phyloP scores from a whole-genome alignment of 2,797 vertebrate genomes.

The Aphelocoma californica region DNA sequence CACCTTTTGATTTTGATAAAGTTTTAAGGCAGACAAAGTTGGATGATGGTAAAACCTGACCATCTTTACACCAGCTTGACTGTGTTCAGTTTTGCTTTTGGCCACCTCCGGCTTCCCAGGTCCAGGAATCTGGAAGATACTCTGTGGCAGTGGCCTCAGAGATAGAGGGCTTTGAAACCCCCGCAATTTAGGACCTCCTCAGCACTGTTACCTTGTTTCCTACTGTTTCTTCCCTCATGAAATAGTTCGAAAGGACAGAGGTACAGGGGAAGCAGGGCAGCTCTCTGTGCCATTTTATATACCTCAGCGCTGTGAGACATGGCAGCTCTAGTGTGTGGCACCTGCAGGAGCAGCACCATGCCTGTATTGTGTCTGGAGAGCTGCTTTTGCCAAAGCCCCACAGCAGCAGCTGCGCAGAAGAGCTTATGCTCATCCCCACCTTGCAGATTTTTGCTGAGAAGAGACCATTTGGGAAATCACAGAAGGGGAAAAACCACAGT shows the following conservation, averaged over 20 bases:
- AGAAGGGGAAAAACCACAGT: background rate
- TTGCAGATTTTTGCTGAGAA: background rate
- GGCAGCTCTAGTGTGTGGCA: accelerated
- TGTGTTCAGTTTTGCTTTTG: background rate
- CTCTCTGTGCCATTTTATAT: accelerated
- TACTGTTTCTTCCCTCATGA: background rate
- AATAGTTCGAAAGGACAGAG: background rate
- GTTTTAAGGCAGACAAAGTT: background rate
- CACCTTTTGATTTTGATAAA: background rate
- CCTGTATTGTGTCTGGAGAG: background rate
- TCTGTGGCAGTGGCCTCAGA: background rate
- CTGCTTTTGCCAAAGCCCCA: background rate
- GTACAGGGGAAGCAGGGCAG: background rate
- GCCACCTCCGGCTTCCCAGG: background rate
- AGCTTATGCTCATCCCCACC: background rate
- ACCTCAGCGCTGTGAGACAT: background rate
- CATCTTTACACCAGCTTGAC: background rate
- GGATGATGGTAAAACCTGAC: background rate
- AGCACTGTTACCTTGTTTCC: background rate
- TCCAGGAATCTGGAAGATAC: background rate
- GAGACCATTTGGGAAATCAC: background rate
- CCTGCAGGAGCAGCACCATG: background rate
- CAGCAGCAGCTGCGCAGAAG: background rate
- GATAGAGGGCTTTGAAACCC: background rate
- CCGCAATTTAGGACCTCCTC: accelerated